phyloP scores from a whole-genome alignment of 2,888 invertebrate genomes.

The Nowickia ferox region DNA sequence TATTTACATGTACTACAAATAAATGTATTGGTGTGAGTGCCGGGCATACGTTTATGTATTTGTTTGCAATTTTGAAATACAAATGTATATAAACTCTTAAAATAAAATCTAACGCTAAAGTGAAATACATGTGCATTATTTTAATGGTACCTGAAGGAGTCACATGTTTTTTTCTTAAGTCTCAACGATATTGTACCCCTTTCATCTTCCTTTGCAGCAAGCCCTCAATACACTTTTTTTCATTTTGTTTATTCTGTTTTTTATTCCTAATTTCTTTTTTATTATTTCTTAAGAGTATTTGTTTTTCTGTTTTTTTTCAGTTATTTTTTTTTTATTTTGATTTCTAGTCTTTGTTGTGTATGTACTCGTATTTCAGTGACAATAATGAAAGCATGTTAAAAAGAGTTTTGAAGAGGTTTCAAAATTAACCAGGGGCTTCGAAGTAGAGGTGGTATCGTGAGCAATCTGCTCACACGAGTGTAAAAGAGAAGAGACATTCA shows the following conservation, averaged over 20 bases:
- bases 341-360: constrained; percentile 17
- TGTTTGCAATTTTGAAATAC: constrained; percentile 33
- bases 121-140: constrained; percentile 82
- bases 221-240: constrained; percentile 32
- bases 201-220: neutral
- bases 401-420: constrained; percentile 20
- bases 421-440: neutral
- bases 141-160: constrained; percentile 82
- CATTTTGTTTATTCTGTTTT: neutral
- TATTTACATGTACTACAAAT: neutral
- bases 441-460: no score
- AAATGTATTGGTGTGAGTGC: neutral
- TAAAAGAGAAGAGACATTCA: no score
- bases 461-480: no score
- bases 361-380: constrained; percentile 25
- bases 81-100: constrained; percentile 23
- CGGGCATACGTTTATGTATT: neutral
- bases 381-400: constrained; percentile 25
- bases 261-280: constrained; percentile 7
- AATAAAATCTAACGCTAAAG: constrained; percentile 75
- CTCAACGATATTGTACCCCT: constrained; percentile 47
- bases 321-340: constrained; percentile 9
- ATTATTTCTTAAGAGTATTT: neutral
- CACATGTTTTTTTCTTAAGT: constrained; percentile 56
- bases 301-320: neutral